Conservation (phyloP, 2,888 invertebrate genomes). For the Monopis laevigella region DNA sequence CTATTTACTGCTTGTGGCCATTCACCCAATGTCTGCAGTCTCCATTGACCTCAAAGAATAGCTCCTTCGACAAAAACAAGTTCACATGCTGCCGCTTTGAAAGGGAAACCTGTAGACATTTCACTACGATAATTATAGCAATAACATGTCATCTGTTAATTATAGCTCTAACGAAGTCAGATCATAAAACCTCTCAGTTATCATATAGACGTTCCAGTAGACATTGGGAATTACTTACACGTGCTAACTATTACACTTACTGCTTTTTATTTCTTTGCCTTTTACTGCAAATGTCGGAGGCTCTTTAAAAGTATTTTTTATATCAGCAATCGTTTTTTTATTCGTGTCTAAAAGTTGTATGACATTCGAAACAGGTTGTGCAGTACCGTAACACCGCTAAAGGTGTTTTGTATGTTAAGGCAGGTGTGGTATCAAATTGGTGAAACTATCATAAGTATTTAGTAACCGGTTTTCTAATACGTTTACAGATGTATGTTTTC, state of each 20-base stretch:
- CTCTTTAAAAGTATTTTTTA: not conserved
- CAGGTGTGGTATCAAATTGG: constrained; percentile 8
- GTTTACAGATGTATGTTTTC: no score
- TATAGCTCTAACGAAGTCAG: constrained; percentile 4
- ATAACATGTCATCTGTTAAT: constrained; percentile 6
- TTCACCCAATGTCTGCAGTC: no score
- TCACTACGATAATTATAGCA: constrained; percentile 7
- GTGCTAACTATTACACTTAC: not conserved
- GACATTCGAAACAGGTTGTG: constrained; percentile 6
- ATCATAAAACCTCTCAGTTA: no score
- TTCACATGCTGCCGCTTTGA: not conserved
- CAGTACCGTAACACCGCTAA: constrained; percentile 2
- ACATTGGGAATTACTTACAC: no score
- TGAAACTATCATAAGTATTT: no score
- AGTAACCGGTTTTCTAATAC: no score
- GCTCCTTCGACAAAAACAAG: constrained; percentile 1
- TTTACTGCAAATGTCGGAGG: not conserved
- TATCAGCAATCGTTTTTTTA: no score
- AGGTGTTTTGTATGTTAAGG: constrained; percentile 2
- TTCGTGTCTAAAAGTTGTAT: no score
- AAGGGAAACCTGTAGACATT: constrained; percentile 6
- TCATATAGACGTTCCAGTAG: no score
- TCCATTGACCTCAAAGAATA: no score
- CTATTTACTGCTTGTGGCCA: not conserved
- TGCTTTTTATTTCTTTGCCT: not conserved